phyloP scores from a whole-genome alignment of 2,797 vertebrate genomes.

The Danio tinwini region DNA sequence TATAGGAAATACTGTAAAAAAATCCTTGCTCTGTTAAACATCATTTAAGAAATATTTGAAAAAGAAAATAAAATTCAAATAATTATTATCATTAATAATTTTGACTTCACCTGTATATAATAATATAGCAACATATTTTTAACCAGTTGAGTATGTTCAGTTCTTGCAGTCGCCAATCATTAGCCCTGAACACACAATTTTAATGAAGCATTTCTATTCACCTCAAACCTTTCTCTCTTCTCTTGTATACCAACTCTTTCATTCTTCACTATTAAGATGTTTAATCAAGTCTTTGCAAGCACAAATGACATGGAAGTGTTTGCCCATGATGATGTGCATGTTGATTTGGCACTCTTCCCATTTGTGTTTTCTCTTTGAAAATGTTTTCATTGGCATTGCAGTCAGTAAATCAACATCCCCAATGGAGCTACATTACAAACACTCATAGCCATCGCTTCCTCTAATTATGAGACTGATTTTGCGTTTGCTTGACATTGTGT shows the following conservation, averaged over 20 bases:
- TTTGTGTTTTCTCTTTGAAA: conserved; percentile 36
- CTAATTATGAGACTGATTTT: conserved; percentile 46
- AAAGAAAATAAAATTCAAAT: not conserved
- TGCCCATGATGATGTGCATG: conserved; percentile 21
- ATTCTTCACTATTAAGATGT: not conserved
- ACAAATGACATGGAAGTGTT: conserved; percentile 1
- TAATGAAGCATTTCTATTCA: not conserved
- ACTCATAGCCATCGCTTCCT: conserved; percentile 32
- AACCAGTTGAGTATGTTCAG: not conserved
- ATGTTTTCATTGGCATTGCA: conserved; percentile 47
- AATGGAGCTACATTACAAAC: conserved; percentile 36
- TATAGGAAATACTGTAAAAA: no score
- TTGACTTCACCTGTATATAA: no score
- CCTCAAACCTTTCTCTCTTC: not conserved
- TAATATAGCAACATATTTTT: not conserved
- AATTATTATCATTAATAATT: no score
- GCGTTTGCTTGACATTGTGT: not conserved
- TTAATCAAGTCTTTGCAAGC: conserved; percentile 14
- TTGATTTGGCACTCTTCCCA: conserved; percentile 23
- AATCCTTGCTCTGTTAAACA: no score
- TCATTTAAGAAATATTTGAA: not conserved
- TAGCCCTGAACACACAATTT: not conserved
- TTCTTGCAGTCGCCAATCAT: not conserved
- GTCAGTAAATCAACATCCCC: conserved; percentile 37
- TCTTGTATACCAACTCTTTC: not conserved